Evolutionary conservation across 2,113 vertebrate species (phyloP), one percentile per base, ranked within the genome.

Genomic region (Gila orcuttii): DNA sequence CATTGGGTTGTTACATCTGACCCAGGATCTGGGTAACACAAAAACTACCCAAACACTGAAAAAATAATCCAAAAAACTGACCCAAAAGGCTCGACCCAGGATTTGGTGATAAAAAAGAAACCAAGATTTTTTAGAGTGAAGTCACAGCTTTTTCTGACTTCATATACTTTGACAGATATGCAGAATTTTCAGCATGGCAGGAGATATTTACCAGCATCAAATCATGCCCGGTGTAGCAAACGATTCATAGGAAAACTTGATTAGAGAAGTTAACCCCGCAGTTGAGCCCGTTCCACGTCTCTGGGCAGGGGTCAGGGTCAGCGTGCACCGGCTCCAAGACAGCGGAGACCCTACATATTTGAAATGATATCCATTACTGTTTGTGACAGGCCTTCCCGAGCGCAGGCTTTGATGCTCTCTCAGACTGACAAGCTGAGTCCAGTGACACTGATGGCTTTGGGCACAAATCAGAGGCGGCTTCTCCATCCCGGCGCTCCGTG

Each of bases 361-460:
- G 94, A 96, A 95, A 96, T 96, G 93, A 96, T 95, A 97, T 97
- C 96, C 93, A 96, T 97, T 96, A 96, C 96, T 96, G 92, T 95
- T 96, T 95, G 94, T 95, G 95, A 96, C 96, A 96, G 95, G 93
- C 87, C 93, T 95, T 94, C 92, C 90, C 93, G 91, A 95, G 93
- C 91, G 90, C 90, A 15, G 31, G 92, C 93, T 93, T 92, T 96
- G 96, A 96, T 88, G 81, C 88, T 96, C 92, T 93, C 83, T 33
- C 88, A 83, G 94, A 93, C 94, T 95, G 96, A 97, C 96, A 94
- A 93, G 88, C 91, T 91, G 28, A 91, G 92, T 93, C 92, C 93
- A 94, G 66, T 96, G 96, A 96, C 93, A 90, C 93, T 96, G 95
- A 96, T 96, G 94, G 93, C 96, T 96, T 95, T 95, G 93, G 95